phyloP scores from a whole-genome alignment of 2,797 vertebrate genomes.

The Sebastes matsubarae region DNA sequence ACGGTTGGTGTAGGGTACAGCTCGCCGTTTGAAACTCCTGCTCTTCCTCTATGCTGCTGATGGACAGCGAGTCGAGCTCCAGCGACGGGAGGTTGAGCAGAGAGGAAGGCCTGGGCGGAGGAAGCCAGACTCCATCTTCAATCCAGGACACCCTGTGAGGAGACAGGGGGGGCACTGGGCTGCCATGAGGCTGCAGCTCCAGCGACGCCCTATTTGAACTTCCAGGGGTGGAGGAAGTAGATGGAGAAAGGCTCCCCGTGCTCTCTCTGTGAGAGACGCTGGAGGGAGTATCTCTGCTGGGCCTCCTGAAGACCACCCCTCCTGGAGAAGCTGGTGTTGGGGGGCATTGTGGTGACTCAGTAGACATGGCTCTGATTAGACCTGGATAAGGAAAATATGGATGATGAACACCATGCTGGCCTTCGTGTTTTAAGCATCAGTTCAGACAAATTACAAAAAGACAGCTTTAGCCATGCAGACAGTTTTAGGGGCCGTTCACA shows the following conservation, averaged over 20 bases:
- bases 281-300: constrained; percentile 51
- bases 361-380: constrained; percentile 52
- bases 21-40: constrained; percentile 47
- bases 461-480: neutral
- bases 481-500: too few species aligned
- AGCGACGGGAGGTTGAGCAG: constrained; percentile 63
- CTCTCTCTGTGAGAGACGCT: constrained; percentile 25
- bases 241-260: constrained; percentile 11
- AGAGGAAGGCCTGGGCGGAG: constrained; percentile 71
- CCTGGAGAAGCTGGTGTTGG: constrained; percentile 48
- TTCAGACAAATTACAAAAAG: neutral
- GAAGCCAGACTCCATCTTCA: constrained; percentile 80
- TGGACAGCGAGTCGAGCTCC: constrained; percentile 79
- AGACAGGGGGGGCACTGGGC: constrained; percentile 60
- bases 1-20: constrained; percentile 32
- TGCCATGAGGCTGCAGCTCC: constrained; percentile 53
- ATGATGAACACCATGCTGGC: neutral
- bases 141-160: constrained; percentile 90
- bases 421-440: neutral
- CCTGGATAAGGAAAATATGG: constrained; percentile 42
- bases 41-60: constrained; percentile 88
- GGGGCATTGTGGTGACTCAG: constrained; percentile 28
- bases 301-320: constrained; percentile 76
- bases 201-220: neutral
- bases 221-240: constrained; percentile 2